Evolutionary conservation across 2,888 invertebrate genomes (phyloP).

Genomic region (Cancer borealis): DNA sequence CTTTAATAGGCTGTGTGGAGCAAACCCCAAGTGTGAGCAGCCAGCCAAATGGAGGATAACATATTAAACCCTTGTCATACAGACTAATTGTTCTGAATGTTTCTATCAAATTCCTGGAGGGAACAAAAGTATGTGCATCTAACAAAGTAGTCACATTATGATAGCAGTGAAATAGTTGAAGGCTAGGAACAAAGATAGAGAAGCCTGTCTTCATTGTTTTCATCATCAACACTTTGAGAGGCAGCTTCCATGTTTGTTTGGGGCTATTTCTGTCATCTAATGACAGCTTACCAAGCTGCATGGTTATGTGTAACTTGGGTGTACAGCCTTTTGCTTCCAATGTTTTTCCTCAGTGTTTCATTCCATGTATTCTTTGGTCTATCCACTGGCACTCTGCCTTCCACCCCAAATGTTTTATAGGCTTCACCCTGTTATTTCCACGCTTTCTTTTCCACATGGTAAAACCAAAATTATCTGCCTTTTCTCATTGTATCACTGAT

Average conservation of each 20-base stretch:
- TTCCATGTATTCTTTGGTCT: not conserved
- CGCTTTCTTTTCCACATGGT: not conserved
- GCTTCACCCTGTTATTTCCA: not conserved
- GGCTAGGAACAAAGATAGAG: not conserved
- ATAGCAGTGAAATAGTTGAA: not conserved
- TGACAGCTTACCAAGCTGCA: not conserved
- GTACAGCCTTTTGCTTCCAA: not conserved
- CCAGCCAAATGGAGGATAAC: constrained; percentile 75
- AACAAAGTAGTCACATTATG: not conserved
- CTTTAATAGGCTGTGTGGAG: constrained; percentile 91
- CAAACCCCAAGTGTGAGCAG: constrained; percentile 81
- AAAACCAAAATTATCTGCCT: not conserved
- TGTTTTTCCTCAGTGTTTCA: not conserved
- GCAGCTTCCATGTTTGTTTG: not conserved
- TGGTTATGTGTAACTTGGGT: not conserved
- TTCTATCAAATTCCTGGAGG: not conserved
- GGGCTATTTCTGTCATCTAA: not conserved
- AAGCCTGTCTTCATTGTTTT: not conserved
- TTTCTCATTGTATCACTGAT: too few species aligned
- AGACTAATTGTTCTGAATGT: not conserved
- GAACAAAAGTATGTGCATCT: not conserved
- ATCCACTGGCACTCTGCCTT: too few species aligned
- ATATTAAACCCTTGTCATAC: constrained; percentile 30
- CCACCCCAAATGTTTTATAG: not conserved
- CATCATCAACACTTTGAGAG: not conserved